phyloP scores from a whole-genome alignment of 2,797 vertebrate genomes.

The Phyllotis vaccarum region DNA sequence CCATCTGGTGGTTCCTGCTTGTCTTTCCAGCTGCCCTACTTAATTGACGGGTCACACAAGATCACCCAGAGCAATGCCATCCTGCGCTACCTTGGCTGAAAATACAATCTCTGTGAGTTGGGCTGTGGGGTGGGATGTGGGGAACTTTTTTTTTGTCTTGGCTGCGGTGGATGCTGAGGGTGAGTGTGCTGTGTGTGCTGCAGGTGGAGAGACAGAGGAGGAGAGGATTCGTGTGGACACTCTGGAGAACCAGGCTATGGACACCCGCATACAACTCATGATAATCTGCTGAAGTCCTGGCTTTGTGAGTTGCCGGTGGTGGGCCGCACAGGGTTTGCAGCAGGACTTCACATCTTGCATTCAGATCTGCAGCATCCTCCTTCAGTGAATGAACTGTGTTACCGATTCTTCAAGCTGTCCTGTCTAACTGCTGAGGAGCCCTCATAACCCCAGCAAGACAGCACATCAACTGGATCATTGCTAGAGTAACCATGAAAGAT shows the following conservation, averaged over 20 bases:
- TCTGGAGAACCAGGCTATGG: constrained; percentile 89
- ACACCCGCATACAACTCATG: background rate
- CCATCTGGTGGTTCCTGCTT: background rate
- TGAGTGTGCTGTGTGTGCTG: accelerated
- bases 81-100: constrained; percentile 93
- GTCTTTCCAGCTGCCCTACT: constrained; percentile 87
- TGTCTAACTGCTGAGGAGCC: too few species aligned
- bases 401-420: background rate
- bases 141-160: accelerated
- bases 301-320: background rate
- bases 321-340: background rate
- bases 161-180: background rate
- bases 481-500: too few species aligned
- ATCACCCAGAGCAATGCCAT: constrained; percentile 96
- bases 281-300: background rate
- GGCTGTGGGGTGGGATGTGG: accelerated
- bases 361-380: background rate
- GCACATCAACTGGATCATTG: background rate
- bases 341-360: background rate
- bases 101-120: constrained; percentile 92
- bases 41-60: constrained; percentile 91
- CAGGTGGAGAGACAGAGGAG: constrained; percentile 89
- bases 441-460: background rate
- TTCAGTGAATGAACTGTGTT: background rate
- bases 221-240: constrained; percentile 91